Percentiles rank a stretch among this genome's conserved stretches.
phyloP scores from a whole-genome alignment of 2,113 vertebrate species.

The Scatophagus argus region DNA sequence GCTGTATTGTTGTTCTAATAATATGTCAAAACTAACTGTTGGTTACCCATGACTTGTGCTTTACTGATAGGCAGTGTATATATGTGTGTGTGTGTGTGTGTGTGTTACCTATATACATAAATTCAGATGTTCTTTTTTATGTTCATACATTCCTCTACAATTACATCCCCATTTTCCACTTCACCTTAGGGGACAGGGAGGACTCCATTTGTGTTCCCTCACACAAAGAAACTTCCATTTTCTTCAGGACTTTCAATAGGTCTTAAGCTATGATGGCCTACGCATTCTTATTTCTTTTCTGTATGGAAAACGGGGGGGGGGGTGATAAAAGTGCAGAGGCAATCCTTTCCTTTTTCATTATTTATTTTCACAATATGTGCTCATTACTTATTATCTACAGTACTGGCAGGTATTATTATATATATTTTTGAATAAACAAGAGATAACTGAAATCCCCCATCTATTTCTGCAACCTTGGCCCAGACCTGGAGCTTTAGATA shows the following conservation, averaged over 20 bases:
- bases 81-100: rapidly evolving
- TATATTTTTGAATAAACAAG: constrained; percentile 83
- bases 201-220: constrained; percentile 66
- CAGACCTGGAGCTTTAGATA: constrained; percentile 82
- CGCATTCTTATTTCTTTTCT: constrained; percentile 71
- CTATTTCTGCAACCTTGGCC: constrained; percentile 76
- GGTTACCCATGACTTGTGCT: neutral
- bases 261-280: constrained; percentile 69
- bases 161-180: constrained; percentile 60
- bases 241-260: constrained; percentile 63
- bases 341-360: constrained; percentile 75
- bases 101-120: too few relatives aligned
- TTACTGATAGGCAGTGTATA: neutral
- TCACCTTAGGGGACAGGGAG: constrained; percentile 46
- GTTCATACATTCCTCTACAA: constrained; percentile 58
- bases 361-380: constrained; percentile 79
- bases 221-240: constrained; percentile 73
- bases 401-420: constrained; percentile 76
- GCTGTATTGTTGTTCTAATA: neutral
- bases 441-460: constrained; percentile 84
- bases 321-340: constrained; percentile 77
- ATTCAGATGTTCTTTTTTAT: constrained; percentile 35
- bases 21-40: neutral
- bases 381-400: constrained; percentile 82
- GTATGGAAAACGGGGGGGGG: constrained; percentile 64